These are phyloP conservation scores for Glossosoma conforme DNA, from an alignment of 1,140 invertebrate genomes.

Conservation along the genomic window DNA sequence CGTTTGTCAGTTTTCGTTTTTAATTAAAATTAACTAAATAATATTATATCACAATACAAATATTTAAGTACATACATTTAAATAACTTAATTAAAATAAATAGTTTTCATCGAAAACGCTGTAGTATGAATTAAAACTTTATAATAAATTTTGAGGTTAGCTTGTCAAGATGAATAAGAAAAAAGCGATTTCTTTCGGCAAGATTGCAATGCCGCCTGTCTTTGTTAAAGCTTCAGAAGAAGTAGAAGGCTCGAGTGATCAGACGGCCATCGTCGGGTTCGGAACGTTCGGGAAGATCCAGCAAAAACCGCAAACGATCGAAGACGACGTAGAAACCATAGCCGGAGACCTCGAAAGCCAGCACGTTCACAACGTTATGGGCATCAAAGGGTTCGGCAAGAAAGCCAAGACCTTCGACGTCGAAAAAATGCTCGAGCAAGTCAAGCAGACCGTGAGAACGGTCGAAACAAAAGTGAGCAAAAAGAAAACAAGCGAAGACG, in stretches of 20 bases:
- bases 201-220: constrained; percentile 35
- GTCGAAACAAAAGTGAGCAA: constrained; percentile 30
- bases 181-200: constrained; percentile 48
- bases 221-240: constrained; percentile 22
- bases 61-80: no score
- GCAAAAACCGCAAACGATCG: constrained; percentile 39
- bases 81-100: no score
- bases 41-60: no score
- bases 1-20: no score
- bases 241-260: constrained; percentile 25
- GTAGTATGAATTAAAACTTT: not conserved
- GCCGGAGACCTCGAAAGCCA: constrained; percentile 64
- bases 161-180: constrained; percentile 45
- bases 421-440: constrained; percentile 52
- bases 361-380: constrained; percentile 66
- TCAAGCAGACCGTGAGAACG: constrained; percentile 45
- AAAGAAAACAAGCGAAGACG: constrained; percentile 36
- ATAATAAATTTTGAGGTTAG: not conserved
- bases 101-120: no score
- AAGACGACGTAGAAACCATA: constrained; percentile 53
- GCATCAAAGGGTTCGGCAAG: constrained; percentile 70
- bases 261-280: constrained; percentile 47
- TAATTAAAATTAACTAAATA: no score
- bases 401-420: constrained; percentile 73
- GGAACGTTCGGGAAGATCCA: constrained; percentile 55